A percentile compares a stretch with the other conserved stretches of the same genome.
Conservation (phyloP, 2,888 invertebrate species). For the Ommatoiulus sabulosus region DNA sequence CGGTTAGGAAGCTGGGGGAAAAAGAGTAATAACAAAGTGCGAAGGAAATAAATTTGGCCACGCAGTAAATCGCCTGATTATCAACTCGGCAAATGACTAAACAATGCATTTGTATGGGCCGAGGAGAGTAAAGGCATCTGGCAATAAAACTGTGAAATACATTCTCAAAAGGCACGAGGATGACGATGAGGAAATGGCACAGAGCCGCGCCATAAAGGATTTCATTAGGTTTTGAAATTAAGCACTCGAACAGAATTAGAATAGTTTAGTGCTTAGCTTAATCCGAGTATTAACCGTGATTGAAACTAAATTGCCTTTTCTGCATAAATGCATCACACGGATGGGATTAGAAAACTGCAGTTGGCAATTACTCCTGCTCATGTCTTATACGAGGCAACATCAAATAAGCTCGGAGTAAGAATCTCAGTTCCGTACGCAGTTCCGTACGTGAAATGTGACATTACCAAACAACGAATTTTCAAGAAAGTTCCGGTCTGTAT, state of each 20-base stretch:
- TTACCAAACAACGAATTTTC: too few relatives aligned
- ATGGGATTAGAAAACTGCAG: conserved; percentile 36
- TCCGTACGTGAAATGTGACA: too few relatives aligned
- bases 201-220: conserved; percentile 33
- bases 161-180: not conserved
- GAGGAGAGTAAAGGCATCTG: not conserved
- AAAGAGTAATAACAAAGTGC: not conserved
- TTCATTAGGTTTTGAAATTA: conserved; percentile 51
- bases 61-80: conserved; percentile 30
- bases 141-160: conserved; percentile 36
- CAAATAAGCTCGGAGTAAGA: not conserved
- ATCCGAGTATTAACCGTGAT: conserved; percentile 52
- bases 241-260: conserved; percentile 38
- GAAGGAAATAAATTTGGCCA: not conserved
- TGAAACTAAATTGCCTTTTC: conserved; percentile 44
- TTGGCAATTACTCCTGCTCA: conserved; percentile 13
- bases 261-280: conserved; percentile 49
- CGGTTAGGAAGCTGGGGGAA: not conserved
- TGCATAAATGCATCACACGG: conserved; percentile 39
- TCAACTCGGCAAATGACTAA: conserved; percentile 22
- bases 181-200: not conserved
- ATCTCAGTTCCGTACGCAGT: too few relatives aligned
- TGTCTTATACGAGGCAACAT: conserved; percentile 44
- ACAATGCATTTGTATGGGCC: conserved; percentile 31
- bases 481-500: too few relatives aligned